Percentiles rank a stretch among this genome's conserved stretches.
These are phyloP conservation scores for Meteorus sp. DNA, from an alignment of 1,140 invertebrate genomes.

Conservation along the genomic window DNA sequence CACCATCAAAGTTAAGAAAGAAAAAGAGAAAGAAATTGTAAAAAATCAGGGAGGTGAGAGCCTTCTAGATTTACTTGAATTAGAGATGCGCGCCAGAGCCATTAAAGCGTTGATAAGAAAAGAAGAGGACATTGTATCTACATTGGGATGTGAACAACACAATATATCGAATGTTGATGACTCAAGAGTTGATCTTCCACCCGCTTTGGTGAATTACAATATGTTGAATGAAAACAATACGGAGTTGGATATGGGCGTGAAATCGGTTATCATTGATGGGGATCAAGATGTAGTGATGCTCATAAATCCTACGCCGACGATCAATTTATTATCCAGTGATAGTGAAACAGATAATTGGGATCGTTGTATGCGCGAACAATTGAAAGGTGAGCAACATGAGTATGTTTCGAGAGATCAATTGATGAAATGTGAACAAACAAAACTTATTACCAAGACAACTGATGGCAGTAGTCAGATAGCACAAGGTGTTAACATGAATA, in stretches of 20 bases:
- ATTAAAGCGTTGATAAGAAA: constrained; percentile 60
- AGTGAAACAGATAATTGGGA: constrained; percentile 40
- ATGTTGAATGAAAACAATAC: not conserved
- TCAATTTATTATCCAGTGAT: constrained; percentile 53
- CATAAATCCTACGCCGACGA: constrained; percentile 51
- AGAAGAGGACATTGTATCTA: constrained; percentile 51
- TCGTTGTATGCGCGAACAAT: constrained; percentile 34
- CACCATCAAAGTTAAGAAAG: constrained; percentile 35
- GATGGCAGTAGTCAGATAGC: no score
- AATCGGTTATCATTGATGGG: constrained; percentile 35
- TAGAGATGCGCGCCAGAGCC: constrained; percentile 62
- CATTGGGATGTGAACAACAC: not conserved
- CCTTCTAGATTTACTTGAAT: constrained; percentile 58
- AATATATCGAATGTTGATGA: constrained; percentile 5
- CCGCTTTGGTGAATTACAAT: no score
- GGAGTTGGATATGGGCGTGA: no score
- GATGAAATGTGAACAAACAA: no score
- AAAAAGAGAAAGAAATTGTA: constrained; percentile 32
- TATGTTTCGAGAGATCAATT: not conserved
- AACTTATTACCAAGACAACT: no score
- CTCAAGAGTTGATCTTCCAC: no score
- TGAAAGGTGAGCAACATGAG: constrained; percentile 16
- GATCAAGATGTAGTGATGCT: constrained; percentile 57
- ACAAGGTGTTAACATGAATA: no score
- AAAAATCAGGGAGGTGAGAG: constrained; percentile 57